phyloP scores from a whole-genome alignment of 2,888 invertebrate genomes.

The Tetanocera ferruginea region DNA sequence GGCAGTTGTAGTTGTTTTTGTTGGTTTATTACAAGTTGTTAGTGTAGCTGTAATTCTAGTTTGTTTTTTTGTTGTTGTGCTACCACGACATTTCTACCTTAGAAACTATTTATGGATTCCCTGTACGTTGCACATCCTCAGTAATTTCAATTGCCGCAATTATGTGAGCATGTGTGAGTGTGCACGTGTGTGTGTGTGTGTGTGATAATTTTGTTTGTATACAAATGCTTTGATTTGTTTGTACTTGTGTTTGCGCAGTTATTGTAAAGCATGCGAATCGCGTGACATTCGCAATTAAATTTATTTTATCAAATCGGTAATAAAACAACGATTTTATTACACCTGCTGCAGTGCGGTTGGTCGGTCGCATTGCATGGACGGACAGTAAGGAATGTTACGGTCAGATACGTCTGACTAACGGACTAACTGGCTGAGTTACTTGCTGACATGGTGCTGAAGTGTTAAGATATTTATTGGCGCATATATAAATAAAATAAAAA shows the following conservation, averaged over 20 bases:
- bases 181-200: background rate
- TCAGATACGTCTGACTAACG: background rate
- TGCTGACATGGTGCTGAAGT: background rate
- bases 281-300: constrained; percentile 54
- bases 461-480: too few species aligned
- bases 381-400: too few species aligned
- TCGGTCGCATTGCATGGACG: too few species aligned
- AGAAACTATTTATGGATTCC: constrained; percentile 23
- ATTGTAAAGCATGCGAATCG: constrained; percentile 53
- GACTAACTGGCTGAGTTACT: background rate
- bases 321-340: constrained; percentile 53
- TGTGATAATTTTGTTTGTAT: background rate
- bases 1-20: background rate
- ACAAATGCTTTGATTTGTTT: constrained; percentile 37
- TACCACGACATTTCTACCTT: background rate
- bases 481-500: too few species aligned
- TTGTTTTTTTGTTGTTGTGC: background rate
- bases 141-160: constrained; percentile 27
- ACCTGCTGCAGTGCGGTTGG: constrained; percentile 27
- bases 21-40: constrained; percentile 2
- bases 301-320: constrained; percentile 52
- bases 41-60: background rate
- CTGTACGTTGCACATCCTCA: constrained; percentile 17
- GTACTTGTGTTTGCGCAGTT: constrained; percentile 30
- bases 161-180: constrained; percentile 8